These are phyloP conservation scores for Daphoenositta chrysoptera DNA, from an alignment of 2,113 vertebrate species.

Conservation along the genomic window DNA sequence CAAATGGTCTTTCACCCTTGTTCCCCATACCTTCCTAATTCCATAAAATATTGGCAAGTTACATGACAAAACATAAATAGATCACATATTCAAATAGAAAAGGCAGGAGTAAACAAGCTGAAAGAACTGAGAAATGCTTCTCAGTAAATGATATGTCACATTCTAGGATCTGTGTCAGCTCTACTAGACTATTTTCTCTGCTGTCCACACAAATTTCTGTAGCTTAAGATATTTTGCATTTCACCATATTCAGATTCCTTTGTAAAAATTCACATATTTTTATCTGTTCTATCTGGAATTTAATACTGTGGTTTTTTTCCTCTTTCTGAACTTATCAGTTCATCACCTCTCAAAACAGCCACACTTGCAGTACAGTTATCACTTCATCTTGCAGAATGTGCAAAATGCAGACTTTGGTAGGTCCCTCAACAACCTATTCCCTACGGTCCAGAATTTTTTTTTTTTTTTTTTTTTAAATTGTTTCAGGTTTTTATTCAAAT, in stretches of 20 bases:
- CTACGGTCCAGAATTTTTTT: not conserved
- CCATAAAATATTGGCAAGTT: not conserved
- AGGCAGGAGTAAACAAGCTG: not conserved
- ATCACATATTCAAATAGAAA: not conserved
- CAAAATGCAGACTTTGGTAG: conserved; percentile 7
- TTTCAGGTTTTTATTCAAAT: conserved; percentile 50
- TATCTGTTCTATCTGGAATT: not conserved
- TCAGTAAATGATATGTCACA: not conserved
- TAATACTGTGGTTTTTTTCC: not conserved
- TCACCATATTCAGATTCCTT: not conserved
- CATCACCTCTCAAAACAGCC: not conserved
- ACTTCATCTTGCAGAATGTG: not conserved
- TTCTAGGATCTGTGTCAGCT: not conserved
- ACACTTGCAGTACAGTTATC: not conserved
- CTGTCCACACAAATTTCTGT: not conserved
- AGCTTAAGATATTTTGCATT: not conserved
- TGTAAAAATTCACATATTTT: not conserved
- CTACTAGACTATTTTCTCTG: not conserved
- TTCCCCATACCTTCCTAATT: not conserved
- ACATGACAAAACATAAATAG: not conserved
- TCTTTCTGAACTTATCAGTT: not conserved
- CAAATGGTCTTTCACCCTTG: not conserved
- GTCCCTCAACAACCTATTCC: conserved; percentile 8
- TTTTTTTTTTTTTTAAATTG: not conserved
- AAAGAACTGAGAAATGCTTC: not conserved